Conservation (phyloP, 2,888 invertebrate species). For the Steromphala cineraria region DNA sequence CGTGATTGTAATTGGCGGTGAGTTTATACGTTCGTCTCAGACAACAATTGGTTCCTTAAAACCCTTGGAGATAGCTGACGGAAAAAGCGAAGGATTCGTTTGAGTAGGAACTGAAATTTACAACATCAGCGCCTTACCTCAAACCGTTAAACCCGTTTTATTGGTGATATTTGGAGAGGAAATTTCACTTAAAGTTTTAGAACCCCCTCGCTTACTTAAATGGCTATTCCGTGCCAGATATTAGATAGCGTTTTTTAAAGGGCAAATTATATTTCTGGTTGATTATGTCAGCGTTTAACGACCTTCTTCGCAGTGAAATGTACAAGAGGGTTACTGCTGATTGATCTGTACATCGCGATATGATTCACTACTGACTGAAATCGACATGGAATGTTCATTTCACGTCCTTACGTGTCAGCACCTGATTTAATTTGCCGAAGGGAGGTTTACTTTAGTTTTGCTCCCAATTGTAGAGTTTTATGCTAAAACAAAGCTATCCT, state of each 20-base stretch:
- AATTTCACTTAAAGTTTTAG: constrained; percentile 8
- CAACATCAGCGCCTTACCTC: background rate
- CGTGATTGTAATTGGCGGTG: constrained; percentile 3
- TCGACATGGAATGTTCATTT: background rate
- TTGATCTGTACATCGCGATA: background rate
- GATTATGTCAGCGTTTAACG: background rate
- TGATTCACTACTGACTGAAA: background rate
- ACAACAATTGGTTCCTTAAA: constrained; percentile 6
- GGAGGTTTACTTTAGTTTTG: no score
- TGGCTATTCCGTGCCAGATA: background rate
- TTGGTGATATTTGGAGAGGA: constrained; percentile 8
- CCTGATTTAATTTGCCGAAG: no score
- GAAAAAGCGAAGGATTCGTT: background rate
- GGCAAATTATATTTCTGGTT: constrained; percentile 2
- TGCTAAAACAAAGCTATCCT: no score
- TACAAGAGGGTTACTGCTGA: background rate
- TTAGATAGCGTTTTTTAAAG: background rate
- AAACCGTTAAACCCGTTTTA: constrained; percentile 4
- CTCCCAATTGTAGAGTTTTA: no score
- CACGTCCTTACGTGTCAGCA: background rate
- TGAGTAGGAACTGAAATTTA: background rate
- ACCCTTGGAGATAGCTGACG: background rate
- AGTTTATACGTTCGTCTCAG: background rate
- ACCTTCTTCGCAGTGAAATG: background rate
- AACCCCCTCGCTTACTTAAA: background rate